phyloP scores from a whole-genome alignment of 2,888 invertebrate genomes.

The Caenorhabditis afra region DNA sequence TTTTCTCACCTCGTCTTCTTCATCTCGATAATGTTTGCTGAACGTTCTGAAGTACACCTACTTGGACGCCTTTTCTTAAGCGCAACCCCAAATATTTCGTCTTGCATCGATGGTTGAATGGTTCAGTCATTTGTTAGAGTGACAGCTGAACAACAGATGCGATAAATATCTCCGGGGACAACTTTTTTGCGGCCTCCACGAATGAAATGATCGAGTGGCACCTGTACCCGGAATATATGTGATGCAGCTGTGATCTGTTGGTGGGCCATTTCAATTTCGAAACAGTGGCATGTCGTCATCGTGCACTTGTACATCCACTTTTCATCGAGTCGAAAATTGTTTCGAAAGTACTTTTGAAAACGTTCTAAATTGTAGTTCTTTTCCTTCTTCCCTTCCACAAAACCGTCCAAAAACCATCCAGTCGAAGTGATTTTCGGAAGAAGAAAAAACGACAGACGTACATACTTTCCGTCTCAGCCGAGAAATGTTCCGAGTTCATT shows the following conservation, averaged over 20 bases:
- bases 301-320: neutral
- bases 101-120: neutral
- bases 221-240: slow-evolving; percentile 4
- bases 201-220: slow-evolving; percentile 12
- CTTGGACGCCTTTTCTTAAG: slow-evolving; percentile 56
- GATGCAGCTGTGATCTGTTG: slow-evolving; percentile 21
- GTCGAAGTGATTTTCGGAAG: slow-evolving; percentile 33
- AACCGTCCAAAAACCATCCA: slow-evolving; percentile 7
- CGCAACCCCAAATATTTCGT: slow-evolving; percentile 54
- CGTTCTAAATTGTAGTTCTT: slow-evolving; percentile 28
- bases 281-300: neutral
- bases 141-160: slow-evolving; percentile 51
- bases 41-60: slow-evolving; percentile 58
- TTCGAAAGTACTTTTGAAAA: slow-evolving; percentile 23
- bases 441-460: slow-evolving; percentile 29
- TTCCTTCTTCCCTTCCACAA: slow-evolving; percentile 31
- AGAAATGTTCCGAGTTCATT: slow-evolving; percentile 9
- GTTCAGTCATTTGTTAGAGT: slow-evolving; percentile 38
- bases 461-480: slow-evolving; percentile 12
- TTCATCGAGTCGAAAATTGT: slow-evolving; percentile 12
- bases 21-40: slow-evolving; percentile 33
- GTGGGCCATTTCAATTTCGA: neutral
- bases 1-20: slow-evolving; percentile 34
- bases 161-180: neutral
- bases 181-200: slow-evolving; percentile 3